Evolutionary conservation across 2,888 invertebrate species (phyloP), one percentile per base, ranked within the genome.

Genomic region (Pocota personata): DNA sequence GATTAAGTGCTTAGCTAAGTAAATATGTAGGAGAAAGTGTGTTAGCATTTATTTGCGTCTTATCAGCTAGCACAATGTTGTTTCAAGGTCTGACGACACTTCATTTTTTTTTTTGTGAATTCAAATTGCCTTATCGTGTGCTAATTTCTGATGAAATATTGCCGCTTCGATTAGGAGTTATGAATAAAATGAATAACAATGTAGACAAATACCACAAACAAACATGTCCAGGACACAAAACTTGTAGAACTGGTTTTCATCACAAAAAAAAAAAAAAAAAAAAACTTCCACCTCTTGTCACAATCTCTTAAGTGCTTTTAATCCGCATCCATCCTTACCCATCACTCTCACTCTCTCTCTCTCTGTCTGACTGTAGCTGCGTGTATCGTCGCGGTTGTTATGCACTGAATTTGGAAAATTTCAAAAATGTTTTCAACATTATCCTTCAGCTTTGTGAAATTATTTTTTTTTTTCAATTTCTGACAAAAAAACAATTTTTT

Each of bases 361-460:
- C 6, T 32, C 35, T 19, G 32, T 46, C 6, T 62, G 4, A 30
- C 12, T 32, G 12, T 7, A 0, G 6, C 14, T 14, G 4, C 14
- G 40, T 12, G 40, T 43, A 27, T 60, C 46, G 62, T 64, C 67
- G 73, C 79, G 75, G 40, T 69, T 69, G 60, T 73, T 30, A 66
- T 79, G 69, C 66, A 48, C 62, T 75, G 48, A 79, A 79, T 84
- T 79, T 64, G 50, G 50, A 71, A 46, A 57, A 84, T 84, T 80
- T 37, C 64, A 55, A 79, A 79, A 79, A 71, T 71, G 69, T 67
- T 60, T 67, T 62, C 60, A 78, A 50, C 72, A 37, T 58, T 66
- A 82, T 78, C 75, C 79, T 84, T 84, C 62, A 79, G 75, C 71
- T 82, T 82, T 72, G 66, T 66, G 16, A 57, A 73, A 67, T 71